Percentiles rank a stretch among this genome's conserved stretches.
Evolutionary conservation across 2,888 invertebrate genomes (phyloP).

Genomic region (Myopa tessellatipennis): DNA sequence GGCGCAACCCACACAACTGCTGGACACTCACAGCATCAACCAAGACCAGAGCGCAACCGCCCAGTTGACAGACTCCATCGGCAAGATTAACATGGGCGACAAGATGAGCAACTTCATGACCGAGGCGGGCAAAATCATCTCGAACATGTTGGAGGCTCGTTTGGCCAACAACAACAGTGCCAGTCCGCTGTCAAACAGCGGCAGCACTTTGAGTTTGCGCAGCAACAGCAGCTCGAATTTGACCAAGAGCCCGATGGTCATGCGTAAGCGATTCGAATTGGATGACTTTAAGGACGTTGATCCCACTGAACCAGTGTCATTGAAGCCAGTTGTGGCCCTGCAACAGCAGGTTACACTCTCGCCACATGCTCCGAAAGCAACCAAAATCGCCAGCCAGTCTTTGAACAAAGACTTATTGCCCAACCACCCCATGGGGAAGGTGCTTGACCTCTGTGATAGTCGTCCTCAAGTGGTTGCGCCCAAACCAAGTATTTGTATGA

Average conservation of each 20-base stretch:
- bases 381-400: conserved; percentile 46
- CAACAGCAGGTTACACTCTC: conserved; percentile 40
- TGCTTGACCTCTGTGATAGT: conserved; percentile 64
- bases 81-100: conserved; percentile 60
- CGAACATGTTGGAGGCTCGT: conserved; percentile 66
- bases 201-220: conserved; percentile 56
- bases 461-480: not conserved
- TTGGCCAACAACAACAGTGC: conserved; percentile 51
- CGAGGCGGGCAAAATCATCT: conserved; percentile 66
- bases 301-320: conserved; percentile 59
- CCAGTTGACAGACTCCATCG: conserved; percentile 64
- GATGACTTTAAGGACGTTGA: conserved; percentile 63
- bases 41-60: conserved; percentile 55
- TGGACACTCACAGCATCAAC: not conserved
- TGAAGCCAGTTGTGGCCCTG: conserved; percentile 58
- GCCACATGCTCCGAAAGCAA: not conserved
- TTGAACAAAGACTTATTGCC: conserved; percentile 51
- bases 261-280: conserved; percentile 62
- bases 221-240: conserved; percentile 59
- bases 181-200: conserved; percentile 51
- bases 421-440: conserved; percentile 64
- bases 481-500: not conserved
- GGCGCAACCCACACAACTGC: not conserved
- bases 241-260: conserved; percentile 61
- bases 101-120: conserved; percentile 64